Conservation (phyloP, 1,140 invertebrate species). For the Macrobrachium rosenbergii region DNA sequence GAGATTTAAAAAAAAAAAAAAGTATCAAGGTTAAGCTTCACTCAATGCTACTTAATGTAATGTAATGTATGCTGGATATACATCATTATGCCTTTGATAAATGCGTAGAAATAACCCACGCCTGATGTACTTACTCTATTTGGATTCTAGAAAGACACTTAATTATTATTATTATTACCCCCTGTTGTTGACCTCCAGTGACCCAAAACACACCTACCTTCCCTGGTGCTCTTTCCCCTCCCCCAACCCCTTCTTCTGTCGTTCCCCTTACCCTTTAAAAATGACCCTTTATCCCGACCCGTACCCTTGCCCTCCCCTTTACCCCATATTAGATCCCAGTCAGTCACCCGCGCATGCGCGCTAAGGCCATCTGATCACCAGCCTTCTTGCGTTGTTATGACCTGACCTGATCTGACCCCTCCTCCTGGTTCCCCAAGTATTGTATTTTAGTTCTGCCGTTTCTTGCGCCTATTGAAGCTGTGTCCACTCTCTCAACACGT, state of each 20-base stretch:
- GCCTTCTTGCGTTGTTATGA: constrained; percentile 31
- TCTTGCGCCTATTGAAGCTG: too few relatives aligned
- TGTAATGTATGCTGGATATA: not conserved
- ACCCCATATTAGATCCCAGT: constrained; percentile 4
- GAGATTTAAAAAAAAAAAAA: too few relatives aligned
- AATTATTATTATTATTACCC: too few relatives aligned
- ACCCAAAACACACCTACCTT: too few relatives aligned
- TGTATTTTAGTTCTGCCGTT: constrained; percentile 30
- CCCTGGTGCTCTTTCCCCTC: too few relatives aligned
- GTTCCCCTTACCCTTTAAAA: not conserved
- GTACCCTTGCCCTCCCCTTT: not conserved
- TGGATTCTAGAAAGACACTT: too few relatives aligned
- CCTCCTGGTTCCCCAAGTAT: constrained; percentile 20
- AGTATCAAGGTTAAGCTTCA: too few relatives aligned
- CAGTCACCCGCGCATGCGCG: constrained; percentile 38
- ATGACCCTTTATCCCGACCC: too few relatives aligned
- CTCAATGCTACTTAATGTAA: too few relatives aligned
- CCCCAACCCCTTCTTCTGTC: not conserved
- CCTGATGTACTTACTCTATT: too few relatives aligned
- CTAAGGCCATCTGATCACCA: constrained; percentile 32
- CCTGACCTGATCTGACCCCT: not conserved
- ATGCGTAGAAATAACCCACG: constrained; percentile 16
- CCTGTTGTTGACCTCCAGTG: too few relatives aligned
- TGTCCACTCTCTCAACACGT: too few relatives aligned
- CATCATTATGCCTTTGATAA: constrained; percentile 36